These are phyloP conservation scores for Melanostoma mellinum DNA, from an alignment of 2,888 invertebrate species.

Conservation along the genomic window DNA sequence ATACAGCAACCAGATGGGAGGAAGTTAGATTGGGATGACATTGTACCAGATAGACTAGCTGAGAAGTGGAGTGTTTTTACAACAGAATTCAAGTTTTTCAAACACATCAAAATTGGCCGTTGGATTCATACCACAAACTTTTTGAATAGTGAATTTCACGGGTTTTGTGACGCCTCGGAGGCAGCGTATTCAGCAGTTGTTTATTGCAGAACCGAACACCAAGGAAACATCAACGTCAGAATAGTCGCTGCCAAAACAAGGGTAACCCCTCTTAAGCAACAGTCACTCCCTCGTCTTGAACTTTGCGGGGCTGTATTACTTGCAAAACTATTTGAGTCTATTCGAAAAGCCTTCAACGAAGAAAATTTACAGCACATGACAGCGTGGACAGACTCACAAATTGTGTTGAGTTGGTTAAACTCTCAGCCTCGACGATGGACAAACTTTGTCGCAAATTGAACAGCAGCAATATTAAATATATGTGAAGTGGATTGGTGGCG, in stretches of 20 bases:
- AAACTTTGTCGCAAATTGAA: not conserved
- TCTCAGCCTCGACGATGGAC: constrained; percentile 12
- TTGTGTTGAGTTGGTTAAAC: constrained; percentile 10
- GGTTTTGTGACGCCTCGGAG: constrained; percentile 2
- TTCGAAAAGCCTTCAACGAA: not conserved
- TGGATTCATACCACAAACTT: not conserved
- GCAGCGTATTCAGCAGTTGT: constrained; percentile 11
- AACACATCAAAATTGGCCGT: constrained; percentile 6
- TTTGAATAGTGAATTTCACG: not conserved
- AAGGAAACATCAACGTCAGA: constrained; percentile 3
- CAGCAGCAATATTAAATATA: not conserved
- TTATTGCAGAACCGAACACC: constrained; percentile 3
- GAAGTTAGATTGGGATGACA: constrained; percentile 1
- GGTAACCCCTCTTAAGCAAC: constrained; percentile 8
- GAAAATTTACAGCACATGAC: not conserved
- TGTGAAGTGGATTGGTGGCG: not conserved
- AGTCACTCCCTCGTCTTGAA: constrained; percentile 16
- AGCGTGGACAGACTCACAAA: constrained; percentile 7
- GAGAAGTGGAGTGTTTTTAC: constrained; percentile 6
- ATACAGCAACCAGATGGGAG: not conserved
- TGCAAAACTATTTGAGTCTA: not conserved
- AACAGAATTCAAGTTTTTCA: constrained; percentile 10
- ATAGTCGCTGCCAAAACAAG: constrained; percentile 4
- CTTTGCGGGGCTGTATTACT: constrained; percentile 10
- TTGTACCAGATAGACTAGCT: constrained; percentile 1